A percentile compares a stretch with the other conserved stretches of the same genome.
phyloP scores from a whole-genome alignment of 2,113 vertebrate genomes.

The Psilopsiagon aymara region DNA sequence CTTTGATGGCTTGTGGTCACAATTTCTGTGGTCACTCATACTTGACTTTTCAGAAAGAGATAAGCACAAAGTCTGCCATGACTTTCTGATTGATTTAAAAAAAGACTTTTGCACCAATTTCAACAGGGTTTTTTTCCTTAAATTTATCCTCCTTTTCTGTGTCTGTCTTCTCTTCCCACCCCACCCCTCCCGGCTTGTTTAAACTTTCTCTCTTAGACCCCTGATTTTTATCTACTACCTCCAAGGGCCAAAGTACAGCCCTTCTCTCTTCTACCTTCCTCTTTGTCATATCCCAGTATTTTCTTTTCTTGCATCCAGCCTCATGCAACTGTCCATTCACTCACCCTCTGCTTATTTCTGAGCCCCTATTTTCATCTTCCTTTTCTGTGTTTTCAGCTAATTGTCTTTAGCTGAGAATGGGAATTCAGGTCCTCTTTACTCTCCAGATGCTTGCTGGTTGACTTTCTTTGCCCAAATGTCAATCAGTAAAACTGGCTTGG shows the following conservation, averaged over 20 bases:
- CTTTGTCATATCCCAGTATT: background rate
- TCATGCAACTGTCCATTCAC: background rate
- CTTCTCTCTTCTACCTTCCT: background rate
- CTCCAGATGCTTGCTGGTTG: background rate
- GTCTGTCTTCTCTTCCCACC: background rate
- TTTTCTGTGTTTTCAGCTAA: background rate
- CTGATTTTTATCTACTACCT: background rate
- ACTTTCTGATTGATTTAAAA: background rate
- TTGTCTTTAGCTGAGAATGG: background rate
- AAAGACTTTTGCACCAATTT: background rate
- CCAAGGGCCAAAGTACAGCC: background rate
- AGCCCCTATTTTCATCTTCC: background rate
- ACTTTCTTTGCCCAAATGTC: background rate
- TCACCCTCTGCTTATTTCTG: background rate
- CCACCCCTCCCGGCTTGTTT: accelerated
- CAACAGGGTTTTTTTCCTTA: background rate
- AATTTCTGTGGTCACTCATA: background rate
- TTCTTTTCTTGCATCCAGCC: background rate
- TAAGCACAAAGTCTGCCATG: background rate
- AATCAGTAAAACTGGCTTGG: background rate
- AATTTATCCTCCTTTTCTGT: background rate
- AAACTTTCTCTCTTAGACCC: background rate
- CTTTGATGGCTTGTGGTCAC: background rate
- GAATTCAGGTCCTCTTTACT: background rate
- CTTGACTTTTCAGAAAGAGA: background rate